Evolutionary conservation across 2,888 invertebrate species (phyloP).

Genomic region (Adelphocoris suturalis): DNA sequence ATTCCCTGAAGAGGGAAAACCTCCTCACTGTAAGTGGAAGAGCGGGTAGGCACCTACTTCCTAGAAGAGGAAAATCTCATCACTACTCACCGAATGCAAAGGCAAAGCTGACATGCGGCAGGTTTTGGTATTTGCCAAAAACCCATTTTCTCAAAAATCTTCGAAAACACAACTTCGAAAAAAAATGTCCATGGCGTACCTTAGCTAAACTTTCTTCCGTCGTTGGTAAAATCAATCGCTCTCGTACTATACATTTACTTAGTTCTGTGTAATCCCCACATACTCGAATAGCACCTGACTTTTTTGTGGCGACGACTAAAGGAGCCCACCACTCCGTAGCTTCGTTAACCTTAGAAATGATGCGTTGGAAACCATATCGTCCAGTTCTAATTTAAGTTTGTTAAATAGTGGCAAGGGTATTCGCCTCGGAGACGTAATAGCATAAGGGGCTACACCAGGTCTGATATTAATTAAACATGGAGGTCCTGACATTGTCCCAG

Average conservation of each 20-base stretch:
- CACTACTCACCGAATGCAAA: no score
- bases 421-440: slow-evolving; percentile 76
- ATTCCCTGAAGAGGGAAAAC: no score
- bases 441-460: slow-evolving; percentile 76
- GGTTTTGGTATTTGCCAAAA: slow-evolving; percentile 53
- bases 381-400: slow-evolving; percentile 76
- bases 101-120: no score
- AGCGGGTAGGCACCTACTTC: no score
- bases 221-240: slow-evolving; percentile 57
- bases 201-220: slow-evolving; percentile 74
- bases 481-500: neutral
- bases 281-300: slow-evolving; percentile 75
- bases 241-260: slow-evolving; percentile 73
- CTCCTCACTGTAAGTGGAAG: no score
- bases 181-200: slow-evolving; percentile 69
- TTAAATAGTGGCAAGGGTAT: slow-evolving; percentile 77
- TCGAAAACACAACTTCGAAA: slow-evolving; percentile 49
- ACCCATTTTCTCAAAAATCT: slow-evolving; percentile 8
- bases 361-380: slow-evolving; percentile 66
- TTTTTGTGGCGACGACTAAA: slow-evolving; percentile 77
- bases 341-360: slow-evolving; percentile 77
- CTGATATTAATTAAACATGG: slow-evolving; percentile 75
- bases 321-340: slow-evolving; percentile 78
- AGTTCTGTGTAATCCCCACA: slow-evolving; percentile 77
- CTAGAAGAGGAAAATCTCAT: no score